phyloP scores from a whole-genome alignment of 92 coral and sea anemone species.

The Porites lobata region DNA sequence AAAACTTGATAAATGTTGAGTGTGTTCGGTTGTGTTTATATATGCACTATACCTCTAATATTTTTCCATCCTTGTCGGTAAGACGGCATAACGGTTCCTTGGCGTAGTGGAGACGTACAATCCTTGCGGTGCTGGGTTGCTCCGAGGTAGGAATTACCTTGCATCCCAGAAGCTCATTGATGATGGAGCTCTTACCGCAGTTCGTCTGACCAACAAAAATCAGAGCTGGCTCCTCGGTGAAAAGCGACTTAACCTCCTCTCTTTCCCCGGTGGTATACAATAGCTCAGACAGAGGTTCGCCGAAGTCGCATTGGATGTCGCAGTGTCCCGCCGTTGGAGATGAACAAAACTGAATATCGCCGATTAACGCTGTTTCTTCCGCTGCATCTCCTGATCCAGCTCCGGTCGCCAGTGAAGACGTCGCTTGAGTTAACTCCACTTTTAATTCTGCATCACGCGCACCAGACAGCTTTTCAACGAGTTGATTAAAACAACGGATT shows the following conservation, averaged over 20 bases:
- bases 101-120: constrained; percentile 74
- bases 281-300: constrained; percentile 24
- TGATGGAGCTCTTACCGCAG: constrained; percentile 84
- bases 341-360: neutral
- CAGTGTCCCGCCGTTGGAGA: constrained; percentile 5
- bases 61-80: constrained; percentile 29
- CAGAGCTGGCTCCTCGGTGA: constrained; percentile 67
- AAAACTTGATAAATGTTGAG: no score
- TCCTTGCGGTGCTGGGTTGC: constrained; percentile 80
- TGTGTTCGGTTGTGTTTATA: no score
- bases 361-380: no score
- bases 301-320: constrained; percentile 14
- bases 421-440: constrained; percentile 5
- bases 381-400: neutral
- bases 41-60: neutral
- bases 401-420: constrained; percentile 1
- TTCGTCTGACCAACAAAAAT: constrained; percentile 82
- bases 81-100: constrained; percentile 60
- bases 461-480: constrained; percentile 20
- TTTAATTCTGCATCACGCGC: constrained; percentile 18
- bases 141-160: constrained; percentile 72
- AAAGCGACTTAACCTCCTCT: constrained; percentile 53
- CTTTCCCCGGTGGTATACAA: constrained; percentile 66
- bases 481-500: constrained; percentile 58
- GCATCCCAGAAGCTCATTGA: constrained; percentile 70